phyloP scores from a whole-genome alignment of 2,797 vertebrate genomes.

The Crotalus adamanteus region DNA sequence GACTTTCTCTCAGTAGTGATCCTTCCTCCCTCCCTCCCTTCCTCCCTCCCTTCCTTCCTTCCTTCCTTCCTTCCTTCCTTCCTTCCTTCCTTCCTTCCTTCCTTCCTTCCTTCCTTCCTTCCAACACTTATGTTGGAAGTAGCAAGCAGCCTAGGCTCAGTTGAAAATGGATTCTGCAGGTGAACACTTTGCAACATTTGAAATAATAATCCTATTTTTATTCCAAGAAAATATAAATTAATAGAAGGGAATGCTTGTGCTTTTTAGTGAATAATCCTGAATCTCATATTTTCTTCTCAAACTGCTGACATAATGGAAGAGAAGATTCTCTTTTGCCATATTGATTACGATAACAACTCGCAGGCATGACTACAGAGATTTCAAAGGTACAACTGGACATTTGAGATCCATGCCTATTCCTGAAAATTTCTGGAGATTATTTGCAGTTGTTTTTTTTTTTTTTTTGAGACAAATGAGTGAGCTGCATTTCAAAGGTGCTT shows the following conservation, averaged over 20 bases:
- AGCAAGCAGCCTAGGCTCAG: not conserved
- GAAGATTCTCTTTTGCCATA: slow-evolving; percentile 18
- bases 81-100: no score
- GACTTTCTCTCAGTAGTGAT: no score
- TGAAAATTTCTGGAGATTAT: not conserved
- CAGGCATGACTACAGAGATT: not conserved
- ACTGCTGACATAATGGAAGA: not conserved
- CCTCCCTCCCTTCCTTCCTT: no score
- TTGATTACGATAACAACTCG: not conserved
- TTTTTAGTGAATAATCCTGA: not conserved
- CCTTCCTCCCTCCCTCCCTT: no score
- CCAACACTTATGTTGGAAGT: not conserved
- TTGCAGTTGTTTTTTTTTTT: not conserved
- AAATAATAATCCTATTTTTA: slow-evolving; percentile 6
- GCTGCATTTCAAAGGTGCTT: not conserved
- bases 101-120: no score
- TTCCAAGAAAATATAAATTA: not conserved
- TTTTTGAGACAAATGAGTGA: not conserved
- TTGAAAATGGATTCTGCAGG: fast-evolving
- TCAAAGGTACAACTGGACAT: not conserved
- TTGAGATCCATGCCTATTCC: not conserved
- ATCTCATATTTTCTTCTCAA: not conserved
- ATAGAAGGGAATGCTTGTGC: not conserved
- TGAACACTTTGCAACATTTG: not conserved
- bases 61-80: no score